These are phyloP conservation scores for Chaetophractus vellerosus DNA, from an alignment of 2,797 vertebrate genomes.

Conservation along the genomic window DNA sequence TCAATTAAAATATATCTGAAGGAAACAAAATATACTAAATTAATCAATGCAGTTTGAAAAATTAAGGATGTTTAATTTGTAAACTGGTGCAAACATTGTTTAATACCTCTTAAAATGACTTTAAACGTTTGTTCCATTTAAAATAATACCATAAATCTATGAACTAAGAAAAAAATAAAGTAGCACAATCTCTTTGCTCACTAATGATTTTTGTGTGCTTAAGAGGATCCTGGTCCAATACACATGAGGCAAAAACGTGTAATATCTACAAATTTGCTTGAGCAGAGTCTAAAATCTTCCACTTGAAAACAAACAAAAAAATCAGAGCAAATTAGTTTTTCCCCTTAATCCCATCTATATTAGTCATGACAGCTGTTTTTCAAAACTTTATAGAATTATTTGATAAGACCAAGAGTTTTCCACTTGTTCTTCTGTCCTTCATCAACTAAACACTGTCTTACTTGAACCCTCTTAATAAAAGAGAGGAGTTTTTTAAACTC, in stretches of 20 bases:
- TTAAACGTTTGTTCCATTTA: not conserved
- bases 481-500: not conserved
- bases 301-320: too few relatives aligned
- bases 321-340: not conserved
- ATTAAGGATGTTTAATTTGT: slow-evolving; percentile 8
- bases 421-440: not conserved
- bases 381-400: not conserved
- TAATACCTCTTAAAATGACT: slow-evolving; percentile 49
- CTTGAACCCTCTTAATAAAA: not conserved
- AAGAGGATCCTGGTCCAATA: not conserved
- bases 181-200: not conserved
- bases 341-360: not conserved
- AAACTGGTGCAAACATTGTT: not conserved
- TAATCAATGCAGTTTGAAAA: not conserved
- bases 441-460: not conserved
- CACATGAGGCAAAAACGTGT: not conserved
- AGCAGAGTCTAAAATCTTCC: not conserved
- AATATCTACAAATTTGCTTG: not conserved
- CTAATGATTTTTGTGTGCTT: not conserved
- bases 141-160: not conserved
- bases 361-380: not conserved
- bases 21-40: not conserved
- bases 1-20: not conserved
- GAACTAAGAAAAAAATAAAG: not conserved
- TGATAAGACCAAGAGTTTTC: not conserved